Evolutionary conservation across 2,888 invertebrate genomes (phyloP).

Genomic region (Acanthoscelides obtectus): DNA sequence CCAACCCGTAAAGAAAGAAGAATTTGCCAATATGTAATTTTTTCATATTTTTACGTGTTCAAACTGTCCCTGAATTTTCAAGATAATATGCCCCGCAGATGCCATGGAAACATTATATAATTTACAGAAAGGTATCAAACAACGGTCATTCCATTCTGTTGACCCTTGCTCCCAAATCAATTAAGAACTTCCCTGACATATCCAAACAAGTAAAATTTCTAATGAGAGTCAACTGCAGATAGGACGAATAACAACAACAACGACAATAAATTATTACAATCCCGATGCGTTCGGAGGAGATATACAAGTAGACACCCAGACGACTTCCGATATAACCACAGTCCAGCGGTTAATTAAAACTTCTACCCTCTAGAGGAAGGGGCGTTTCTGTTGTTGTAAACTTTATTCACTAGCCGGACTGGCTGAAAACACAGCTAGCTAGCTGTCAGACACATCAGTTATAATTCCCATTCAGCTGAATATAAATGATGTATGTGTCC

Average conservation of each 20-base stretch:
- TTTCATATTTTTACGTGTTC: too few species aligned
- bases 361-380: not conserved
- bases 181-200: too few species aligned
- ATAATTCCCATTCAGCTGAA: constrained; percentile 4
- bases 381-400: not conserved
- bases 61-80: too few species aligned
- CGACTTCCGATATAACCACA: not conserved
- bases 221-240: not conserved
- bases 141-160: too few species aligned
- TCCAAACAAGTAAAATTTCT: too few species aligned
- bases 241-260: not conserved
- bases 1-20: too few species aligned
- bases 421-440: not conserved
- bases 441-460: constrained; percentile 4
- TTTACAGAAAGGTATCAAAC: too few species aligned
- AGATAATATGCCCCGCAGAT: too few species aligned
- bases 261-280: not conserved
- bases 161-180: too few species aligned
- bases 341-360: not conserved
- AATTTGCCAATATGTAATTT: too few species aligned
- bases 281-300: not conserved
- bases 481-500: not conserved
- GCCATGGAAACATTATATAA: too few species aligned
- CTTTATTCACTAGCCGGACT: not conserved
- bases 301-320: not conserved